Evolutionary conservation across 2,888 invertebrate species (phyloP).

Genomic region (Pseudococcus jackbeardsleyi): DNA sequence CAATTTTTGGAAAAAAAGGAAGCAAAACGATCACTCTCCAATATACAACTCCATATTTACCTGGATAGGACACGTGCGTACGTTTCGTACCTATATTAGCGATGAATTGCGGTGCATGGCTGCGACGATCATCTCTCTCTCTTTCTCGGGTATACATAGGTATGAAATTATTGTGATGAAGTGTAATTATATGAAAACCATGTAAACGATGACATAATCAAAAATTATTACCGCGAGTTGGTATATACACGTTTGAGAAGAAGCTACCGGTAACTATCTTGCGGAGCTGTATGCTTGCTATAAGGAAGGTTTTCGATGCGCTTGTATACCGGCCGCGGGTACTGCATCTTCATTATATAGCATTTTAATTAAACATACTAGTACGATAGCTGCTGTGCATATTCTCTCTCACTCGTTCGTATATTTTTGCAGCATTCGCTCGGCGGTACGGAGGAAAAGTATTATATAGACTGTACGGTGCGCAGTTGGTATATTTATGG

Average conservation of each 20-base stretch:
- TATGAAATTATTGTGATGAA: slow-evolving; percentile 26
- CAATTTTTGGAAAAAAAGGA: too few species aligned
- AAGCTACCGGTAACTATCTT: slow-evolving; percentile 40
- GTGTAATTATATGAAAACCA: slow-evolving; percentile 45
- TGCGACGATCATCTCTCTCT: neutral
- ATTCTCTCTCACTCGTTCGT: neutral
- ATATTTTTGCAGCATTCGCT: slow-evolving; percentile 39
- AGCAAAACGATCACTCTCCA: too few species aligned
- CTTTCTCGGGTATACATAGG: neutral
- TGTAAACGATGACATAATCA: slow-evolving; percentile 54
- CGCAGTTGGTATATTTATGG: slow-evolving; percentile 7
- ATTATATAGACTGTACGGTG: neutral
- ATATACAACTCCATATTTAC: too few species aligned
- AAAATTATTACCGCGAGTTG: slow-evolving; percentile 47
- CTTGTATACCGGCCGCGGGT: slow-evolving; percentile 16
- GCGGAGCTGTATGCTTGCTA: neutral
- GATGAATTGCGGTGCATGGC: too few species aligned
- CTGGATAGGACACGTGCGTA: too few species aligned
- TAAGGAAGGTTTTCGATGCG: slow-evolving; percentile 19
- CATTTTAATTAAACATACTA: slow-evolving; percentile 45
- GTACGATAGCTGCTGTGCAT: slow-evolving; percentile 7
- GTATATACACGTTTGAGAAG: slow-evolving; percentile 15
- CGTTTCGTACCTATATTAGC: too few species aligned
- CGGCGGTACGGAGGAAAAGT: neutral
- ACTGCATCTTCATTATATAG: slow-evolving; percentile 50